Evolutionary conservation across 2,888 invertebrate genomes (phyloP).

Genomic region (Altica lythri): DNA sequence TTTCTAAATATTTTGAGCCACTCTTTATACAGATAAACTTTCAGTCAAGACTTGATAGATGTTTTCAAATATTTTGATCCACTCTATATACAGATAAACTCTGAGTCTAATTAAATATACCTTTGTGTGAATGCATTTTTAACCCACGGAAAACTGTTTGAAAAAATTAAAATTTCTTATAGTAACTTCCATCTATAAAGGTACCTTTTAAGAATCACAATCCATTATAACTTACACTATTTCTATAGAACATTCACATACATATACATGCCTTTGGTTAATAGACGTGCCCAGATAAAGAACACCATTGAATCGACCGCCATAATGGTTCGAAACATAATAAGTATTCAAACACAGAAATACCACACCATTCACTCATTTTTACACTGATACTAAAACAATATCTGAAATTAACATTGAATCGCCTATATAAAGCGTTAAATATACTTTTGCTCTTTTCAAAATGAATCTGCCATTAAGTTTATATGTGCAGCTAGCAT

Average conservation of each 20-base stretch:
- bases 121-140: no score
- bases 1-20: no score
- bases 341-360: slow-evolving; percentile 17
- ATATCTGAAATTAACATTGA: slow-evolving; percentile 34
- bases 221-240: background rate
- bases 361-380: slow-evolving; percentile 23
- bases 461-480: slow-evolving; percentile 19
- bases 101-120: no score
- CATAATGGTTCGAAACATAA: slow-evolving; percentile 6
- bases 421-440: slow-evolving; percentile 31
- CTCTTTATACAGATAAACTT: no score
- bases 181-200: no score
- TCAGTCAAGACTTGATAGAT: no score
- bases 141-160: no score
- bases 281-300: slow-evolving; percentile 9
- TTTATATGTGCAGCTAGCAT: slow-evolving; percentile 18
- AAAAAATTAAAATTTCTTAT: no score
- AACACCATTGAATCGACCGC: slow-evolving; percentile 6
- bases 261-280: background rate
- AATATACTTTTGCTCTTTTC: slow-evolving; percentile 20
- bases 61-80: no score
- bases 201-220: background rate
- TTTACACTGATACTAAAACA: slow-evolving; percentile 28
- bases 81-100: no score
- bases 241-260: slow-evolving; percentile 2